Evolutionary conservation across 2,888 invertebrate genomes (phyloP).

Genomic region (Uloborus plumipes): DNA sequence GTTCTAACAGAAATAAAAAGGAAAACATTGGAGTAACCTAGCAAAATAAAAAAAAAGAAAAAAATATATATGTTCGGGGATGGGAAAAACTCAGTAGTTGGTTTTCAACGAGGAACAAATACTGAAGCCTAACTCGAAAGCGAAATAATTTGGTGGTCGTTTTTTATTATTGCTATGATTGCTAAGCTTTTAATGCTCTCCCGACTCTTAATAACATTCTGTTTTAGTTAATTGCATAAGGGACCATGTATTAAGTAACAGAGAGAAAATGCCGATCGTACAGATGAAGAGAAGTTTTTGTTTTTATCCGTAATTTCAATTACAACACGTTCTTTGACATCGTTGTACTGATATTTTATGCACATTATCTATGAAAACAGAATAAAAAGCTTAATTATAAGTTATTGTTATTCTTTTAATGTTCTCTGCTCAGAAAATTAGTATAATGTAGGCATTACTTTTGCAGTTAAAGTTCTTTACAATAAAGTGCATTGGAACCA

Average conservation of each 20-base stretch:
- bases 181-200: neutral
- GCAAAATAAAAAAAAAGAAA: neutral
- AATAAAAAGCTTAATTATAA: no score
- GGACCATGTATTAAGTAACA: neutral
- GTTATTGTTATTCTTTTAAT: no score
- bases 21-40: conserved; percentile 14
- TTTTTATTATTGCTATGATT: neutral
- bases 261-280: neutral
- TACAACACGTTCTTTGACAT: no score
- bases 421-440: neutral
- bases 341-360: no score
- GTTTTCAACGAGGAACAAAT: conserved; percentile 13
- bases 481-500: no score
- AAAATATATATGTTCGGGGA: neutral
- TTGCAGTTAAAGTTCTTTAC: no score
- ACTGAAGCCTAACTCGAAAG: conserved; percentile 8
- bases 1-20: conserved; percentile 9
- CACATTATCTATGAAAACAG: no score
- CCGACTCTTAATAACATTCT: conserved; percentile 2
- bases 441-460: neutral
- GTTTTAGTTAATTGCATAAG: conserved; percentile 9
- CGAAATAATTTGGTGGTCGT: conserved; percentile 3
- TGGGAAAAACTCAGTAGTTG: conserved; percentile 7
- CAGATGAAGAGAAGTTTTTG: no score
- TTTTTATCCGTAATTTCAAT: no score